Evolutionary conservation across 1,140 invertebrate species (phyloP), one percentile per base, ranked within the genome.

Genomic region (Schmidtea mediterranea): DNA sequence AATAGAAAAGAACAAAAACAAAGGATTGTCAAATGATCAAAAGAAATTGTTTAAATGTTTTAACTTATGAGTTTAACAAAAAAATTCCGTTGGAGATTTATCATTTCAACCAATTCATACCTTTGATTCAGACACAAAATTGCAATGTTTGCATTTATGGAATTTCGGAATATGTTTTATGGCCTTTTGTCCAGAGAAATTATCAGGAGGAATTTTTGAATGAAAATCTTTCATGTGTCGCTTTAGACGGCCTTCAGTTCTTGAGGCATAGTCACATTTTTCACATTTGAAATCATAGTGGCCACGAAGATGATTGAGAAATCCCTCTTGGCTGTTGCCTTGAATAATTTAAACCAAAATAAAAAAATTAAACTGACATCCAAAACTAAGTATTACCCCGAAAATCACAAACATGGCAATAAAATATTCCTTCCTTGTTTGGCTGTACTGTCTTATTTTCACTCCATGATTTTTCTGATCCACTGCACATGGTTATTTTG

Each of bases 81-180:
- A 32, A 32, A 32, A 32, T 6, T 32, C n/a, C n/a, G n/a, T n/a
- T n/a, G n/a, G n/a, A n/a, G n/a, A 37, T 37, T 9, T 15, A 37
- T 9, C 15, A 10, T 37, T 15, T 10, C 9, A 37, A 10, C 36
- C 9, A 45, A 21, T 24, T 19, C 18, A 5, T 13, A 62, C 61
- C 66, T 94, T 94, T 0, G 80, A 86, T 1, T 76, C 73, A 0
- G 80, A 74, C 0, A 78, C 71, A 54, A 77, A 79, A 15, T 76
- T 73, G 59, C 89, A 97, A 43, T 86, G 79, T 58, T 92, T 92
- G 67, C 87, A 95, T 56, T 77, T 76, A 61, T 80, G 82, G 0
- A 75, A 76, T 63, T 86, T 89, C 1, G 66, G 63, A 22, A 18
- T 37, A 15, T 19, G 12, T 16, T 18, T 18, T 41, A 41, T 36